Conservation (phyloP, 2,113 vertebrate species). For the Narcine bancroftii region DNA sequence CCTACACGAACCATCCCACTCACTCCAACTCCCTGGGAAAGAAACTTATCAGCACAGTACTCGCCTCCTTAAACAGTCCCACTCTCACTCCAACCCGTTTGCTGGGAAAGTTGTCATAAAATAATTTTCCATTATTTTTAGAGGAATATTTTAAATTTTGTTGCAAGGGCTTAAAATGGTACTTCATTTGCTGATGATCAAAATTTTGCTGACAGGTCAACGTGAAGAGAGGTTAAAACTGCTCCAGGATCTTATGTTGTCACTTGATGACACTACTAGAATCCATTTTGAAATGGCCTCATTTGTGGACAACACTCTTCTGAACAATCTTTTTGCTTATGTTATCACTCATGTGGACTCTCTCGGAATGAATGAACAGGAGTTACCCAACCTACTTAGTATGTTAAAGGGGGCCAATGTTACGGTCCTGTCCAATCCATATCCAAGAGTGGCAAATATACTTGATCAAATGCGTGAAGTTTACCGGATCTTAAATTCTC, state of each 20-base stretch:
- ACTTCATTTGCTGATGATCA: too few relatives aligned
- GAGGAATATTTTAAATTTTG: not conserved
- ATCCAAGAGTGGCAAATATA: slow-evolving; percentile 68
- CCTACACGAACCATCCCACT: too few relatives aligned
- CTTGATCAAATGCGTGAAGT: slow-evolving; percentile 74
- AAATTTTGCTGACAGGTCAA: slow-evolving; percentile 51
- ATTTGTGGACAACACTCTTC: slow-evolving; percentile 63
- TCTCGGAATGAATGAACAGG: slow-evolving; percentile 74
- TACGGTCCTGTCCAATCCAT: slow-evolving; percentile 66
- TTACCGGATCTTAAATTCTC: slow-evolving; percentile 60
- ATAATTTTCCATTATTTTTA: not conserved
- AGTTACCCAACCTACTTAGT: slow-evolving; percentile 69
- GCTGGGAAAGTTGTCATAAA: too few relatives aligned
- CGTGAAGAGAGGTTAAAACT: slow-evolving; percentile 54
- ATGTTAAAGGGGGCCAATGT: slow-evolving; percentile 62
- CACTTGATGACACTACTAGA: slow-evolving; percentile 52
- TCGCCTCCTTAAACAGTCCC: too few relatives aligned
- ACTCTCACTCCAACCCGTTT: too few relatives aligned
- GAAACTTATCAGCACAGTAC: too few relatives aligned
- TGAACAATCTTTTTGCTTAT: slow-evolving; percentile 58
- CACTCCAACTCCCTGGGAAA: too few relatives aligned
- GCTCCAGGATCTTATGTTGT: slow-evolving; percentile 53
- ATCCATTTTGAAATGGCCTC: slow-evolving; percentile 75
- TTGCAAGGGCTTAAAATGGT: not conserved
- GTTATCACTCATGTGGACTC: slow-evolving; percentile 63